A percentile compares a stretch with the other conserved stretches of the same genome.
Conservation (phyloP, 2,797 vertebrate species). For the Muraenolepis orangiensis region DNA sequence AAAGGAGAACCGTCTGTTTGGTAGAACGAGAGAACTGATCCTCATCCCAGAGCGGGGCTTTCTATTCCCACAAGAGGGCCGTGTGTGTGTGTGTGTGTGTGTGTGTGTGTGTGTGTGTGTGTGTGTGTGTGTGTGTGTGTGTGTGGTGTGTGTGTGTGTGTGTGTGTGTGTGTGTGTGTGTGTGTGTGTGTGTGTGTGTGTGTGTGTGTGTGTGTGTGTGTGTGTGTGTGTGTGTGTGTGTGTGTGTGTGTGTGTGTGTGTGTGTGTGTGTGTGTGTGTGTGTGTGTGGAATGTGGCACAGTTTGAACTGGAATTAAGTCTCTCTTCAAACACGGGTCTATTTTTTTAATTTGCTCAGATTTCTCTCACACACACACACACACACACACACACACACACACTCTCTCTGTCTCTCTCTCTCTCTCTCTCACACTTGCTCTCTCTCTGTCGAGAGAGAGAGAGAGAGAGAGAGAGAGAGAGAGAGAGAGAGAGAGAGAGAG, state of each 20-base stretch:
- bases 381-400: no score
- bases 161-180: constrained; percentile 46
- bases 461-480: background rate
- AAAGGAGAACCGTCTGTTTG: no score
- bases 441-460: constrained; percentile 16
- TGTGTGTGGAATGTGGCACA: constrained; percentile 63
- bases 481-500: constrained; percentile 2
- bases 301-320: constrained; percentile 65
- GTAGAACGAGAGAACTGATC: no score
- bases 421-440: no score
- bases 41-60: no score
- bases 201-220: no score
- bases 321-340: no score
- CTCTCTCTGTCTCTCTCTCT: no score
- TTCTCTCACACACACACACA: no score
- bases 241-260: no score
- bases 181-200: no score
- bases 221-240: background rate
- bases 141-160: background rate
- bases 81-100: constrained; percentile 5
- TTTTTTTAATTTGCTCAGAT: no score
- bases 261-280: background rate
- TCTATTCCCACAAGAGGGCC: constrained; percentile 43
- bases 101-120: background rate
- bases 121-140: background rate